A percentile compares a stretch with the other conserved stretches of the same genome.
These are phyloP conservation scores for Semnornis frantzii DNA, from an alignment of 2,113 vertebrate genomes.

Conservation along the genomic window DNA sequence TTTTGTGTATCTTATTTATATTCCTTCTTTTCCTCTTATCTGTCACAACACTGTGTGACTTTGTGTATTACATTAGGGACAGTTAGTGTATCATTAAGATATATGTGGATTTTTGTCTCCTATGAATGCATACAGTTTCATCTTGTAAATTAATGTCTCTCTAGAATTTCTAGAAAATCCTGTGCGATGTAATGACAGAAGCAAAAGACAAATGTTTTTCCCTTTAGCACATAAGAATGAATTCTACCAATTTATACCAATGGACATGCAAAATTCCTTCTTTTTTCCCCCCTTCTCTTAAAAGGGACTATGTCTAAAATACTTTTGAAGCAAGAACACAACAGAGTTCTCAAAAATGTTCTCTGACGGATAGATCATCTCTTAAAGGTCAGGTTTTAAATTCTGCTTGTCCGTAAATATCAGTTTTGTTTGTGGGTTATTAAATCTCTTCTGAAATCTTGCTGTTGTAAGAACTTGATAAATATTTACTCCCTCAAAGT, in stretches of 20 bases:
- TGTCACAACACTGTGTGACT: neutral
- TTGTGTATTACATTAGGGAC: neutral
- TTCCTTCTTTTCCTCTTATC: neutral
- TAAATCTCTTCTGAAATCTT: neutral
- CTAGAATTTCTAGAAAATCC: neutral
- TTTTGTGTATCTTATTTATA: neutral
- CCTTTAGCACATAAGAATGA: neutral
- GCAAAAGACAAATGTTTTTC: neutral
- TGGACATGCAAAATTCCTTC: neutral
- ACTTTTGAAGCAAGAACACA: neutral
- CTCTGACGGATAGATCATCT: neutral
- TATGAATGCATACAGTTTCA: neutral
- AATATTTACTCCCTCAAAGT: neutral
- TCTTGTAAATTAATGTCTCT: neutral
- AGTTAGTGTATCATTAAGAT: neutral
- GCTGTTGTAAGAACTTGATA: neutral
- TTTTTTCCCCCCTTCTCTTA: neutral
- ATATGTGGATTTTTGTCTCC: neutral
- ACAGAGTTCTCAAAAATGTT: neutral
- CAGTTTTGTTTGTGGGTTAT: no score
- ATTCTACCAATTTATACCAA: neutral
- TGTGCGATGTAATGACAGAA: neutral
- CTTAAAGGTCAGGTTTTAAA: neutral
- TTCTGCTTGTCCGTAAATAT: neutral
- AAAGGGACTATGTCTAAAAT: neutral